A percentile compares a stretch with the other conserved stretches of the same genome.
phyloP scores from a whole-genome alignment of 2,113 vertebrate genomes.

The Salvelinus namaycush region DNA sequence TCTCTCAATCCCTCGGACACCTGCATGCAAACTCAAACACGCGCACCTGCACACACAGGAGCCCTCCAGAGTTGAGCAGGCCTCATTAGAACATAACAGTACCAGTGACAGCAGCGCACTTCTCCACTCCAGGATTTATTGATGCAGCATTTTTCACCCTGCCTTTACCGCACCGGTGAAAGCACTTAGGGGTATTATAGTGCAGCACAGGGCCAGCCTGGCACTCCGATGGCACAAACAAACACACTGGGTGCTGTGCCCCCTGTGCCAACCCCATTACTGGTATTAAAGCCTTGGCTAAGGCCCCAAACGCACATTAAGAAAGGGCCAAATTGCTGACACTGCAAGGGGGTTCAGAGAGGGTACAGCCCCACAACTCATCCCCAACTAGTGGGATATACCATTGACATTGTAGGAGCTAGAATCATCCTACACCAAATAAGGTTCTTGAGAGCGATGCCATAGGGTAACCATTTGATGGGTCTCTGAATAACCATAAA shows the following conservation, averaged over 20 bases:
- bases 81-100: no score
- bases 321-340: not conserved
- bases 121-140: slow-evolving; percentile 38
- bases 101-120: no score
- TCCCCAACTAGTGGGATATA: no score
- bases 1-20: not conserved
- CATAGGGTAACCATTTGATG: no score
- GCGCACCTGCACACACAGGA: not conserved
- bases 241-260: not conserved
- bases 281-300: not conserved
- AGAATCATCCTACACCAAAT: no score
- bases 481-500: no score
- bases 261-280: slow-evolving; percentile 5
- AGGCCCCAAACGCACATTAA: not conserved
- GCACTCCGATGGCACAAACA: slow-evolving; percentile 13
- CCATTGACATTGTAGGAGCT: no score
- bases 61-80: not conserved
- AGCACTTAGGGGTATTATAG: slow-evolving; percentile 52
- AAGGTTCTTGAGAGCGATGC: no score
- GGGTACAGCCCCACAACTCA: not conserved
- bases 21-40: not conserved
- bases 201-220: slow-evolving; percentile 30
- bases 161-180: slow-evolving; percentile 28
- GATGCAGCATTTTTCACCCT: slow-evolving; percentile 53
- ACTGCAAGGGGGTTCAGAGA: not conserved